phyloP scores from a whole-genome alignment of 1,140 invertebrate genomes.

The Reticulitermes speratus region DNA sequence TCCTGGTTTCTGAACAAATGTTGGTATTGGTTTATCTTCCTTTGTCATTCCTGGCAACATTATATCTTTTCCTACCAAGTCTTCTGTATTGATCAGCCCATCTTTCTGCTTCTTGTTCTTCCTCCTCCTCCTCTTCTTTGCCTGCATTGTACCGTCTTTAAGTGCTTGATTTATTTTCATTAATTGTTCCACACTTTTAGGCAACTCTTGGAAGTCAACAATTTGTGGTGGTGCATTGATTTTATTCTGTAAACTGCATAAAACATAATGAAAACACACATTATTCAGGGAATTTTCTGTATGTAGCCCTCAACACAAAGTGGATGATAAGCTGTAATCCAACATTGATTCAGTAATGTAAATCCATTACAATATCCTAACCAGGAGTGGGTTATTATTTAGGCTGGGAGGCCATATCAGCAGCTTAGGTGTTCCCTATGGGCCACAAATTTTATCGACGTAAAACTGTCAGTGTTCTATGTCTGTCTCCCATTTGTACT shows the following conservation, averaged over 20 bases:
- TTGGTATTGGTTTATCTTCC: conserved; percentile 50
- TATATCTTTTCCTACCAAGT: conserved; percentile 29
- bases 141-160: conserved; percentile 43
- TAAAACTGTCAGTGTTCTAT: too few species aligned
- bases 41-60: conserved; percentile 41
- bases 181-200: conserved; percentile 58
- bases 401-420: too few species aligned
- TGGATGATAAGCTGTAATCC: too few species aligned
- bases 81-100: conserved; percentile 26
- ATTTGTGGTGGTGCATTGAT: conserved; percentile 65
- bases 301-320: background rate
- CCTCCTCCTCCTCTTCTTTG: conserved; percentile 44
- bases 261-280: background rate
- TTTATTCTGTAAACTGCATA: conserved; percentile 61
- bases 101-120: conserved; percentile 21
- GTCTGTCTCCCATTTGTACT: too few species aligned
- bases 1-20: conserved; percentile 50
- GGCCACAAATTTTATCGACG: too few species aligned
- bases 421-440: too few species aligned
- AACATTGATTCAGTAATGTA: too few species aligned
- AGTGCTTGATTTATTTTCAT: conserved; percentile 57
- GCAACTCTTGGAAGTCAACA: conserved; percentile 63
- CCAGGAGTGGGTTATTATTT: too few species aligned
- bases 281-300: background rate
- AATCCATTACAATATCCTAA: too few species aligned